These are phyloP conservation scores for Temnopleurus reevesii DNA, from an alignment of 53 echinoderm and acorn worm genomes.

Conservation along the genomic window DNA sequence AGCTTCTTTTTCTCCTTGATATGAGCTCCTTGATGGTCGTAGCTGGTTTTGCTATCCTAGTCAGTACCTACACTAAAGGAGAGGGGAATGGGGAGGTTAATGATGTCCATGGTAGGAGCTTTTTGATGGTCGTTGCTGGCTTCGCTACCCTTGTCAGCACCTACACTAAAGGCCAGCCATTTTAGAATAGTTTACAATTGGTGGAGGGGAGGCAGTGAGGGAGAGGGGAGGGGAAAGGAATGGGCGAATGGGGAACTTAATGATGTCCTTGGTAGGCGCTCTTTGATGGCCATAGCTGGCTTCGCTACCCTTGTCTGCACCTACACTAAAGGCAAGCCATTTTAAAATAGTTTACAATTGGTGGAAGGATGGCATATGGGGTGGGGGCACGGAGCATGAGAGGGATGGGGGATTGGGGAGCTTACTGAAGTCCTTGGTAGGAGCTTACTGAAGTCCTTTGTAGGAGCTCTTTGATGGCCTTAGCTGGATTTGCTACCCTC, in stretches of 20 bases:
- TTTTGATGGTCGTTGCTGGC: constrained; percentile 70
- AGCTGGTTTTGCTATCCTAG: constrained; percentile 89
- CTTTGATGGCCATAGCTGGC: constrained; percentile 71
- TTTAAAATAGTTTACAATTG: background rate
- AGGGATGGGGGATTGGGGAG: background rate
- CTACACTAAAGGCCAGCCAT: constrained; percentile 85
- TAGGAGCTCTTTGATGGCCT: constrained; percentile 68
- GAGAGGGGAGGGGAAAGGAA: background rate
- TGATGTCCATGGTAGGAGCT: constrained; percentile 66
- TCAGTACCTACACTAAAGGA: constrained; percentile 99
- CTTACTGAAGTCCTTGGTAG: background rate
- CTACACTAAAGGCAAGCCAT: constrained; percentile 85
- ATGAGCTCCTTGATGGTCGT: constrained; percentile 76
- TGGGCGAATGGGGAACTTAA: background rate
- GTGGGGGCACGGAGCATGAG: background rate
- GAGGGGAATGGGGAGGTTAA: constrained; percentile 74
- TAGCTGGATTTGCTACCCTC: constrained; percentile 89
- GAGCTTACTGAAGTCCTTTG: constrained; percentile 78
- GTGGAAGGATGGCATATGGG: background rate
- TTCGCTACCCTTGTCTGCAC: constrained; percentile 98
- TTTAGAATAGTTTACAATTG: background rate
- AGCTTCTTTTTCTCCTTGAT: no score
- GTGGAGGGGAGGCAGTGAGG: background rate
- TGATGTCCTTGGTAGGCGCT: constrained; percentile 20
- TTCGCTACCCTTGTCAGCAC: constrained; percentile 99